Evolutionary conservation across 2,113 vertebrate species (phyloP).

Genomic region (Hyaena hyaena): DNA sequence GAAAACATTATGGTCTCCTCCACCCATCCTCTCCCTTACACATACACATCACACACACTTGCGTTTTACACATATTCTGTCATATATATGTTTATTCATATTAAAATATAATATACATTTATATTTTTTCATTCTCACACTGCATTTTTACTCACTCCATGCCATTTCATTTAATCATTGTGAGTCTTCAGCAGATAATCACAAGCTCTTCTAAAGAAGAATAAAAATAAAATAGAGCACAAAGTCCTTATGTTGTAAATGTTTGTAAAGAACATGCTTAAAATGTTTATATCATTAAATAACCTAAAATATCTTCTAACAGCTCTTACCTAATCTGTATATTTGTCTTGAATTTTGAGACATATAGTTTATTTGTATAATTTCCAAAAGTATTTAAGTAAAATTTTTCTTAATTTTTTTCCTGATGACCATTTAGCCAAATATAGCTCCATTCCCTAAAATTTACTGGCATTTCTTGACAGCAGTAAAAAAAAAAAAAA

Average conservation of each 20-base stretch:
- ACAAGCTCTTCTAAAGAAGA: background rate
- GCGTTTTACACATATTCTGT: background rate
- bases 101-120: background rate
- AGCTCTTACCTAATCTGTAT: background rate
- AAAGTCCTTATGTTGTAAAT: background rate
- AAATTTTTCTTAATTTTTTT: background rate
- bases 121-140: background rate
- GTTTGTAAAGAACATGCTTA: background rate
- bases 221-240: background rate
- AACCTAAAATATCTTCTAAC: background rate
- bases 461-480: background rate
- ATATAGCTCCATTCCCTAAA: background rate
- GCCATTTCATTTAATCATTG: background rate
- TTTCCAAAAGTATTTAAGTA: background rate
- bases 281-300: background rate
- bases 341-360: slow-evolving; percentile 9
- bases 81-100: background rate
- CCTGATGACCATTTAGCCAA: background rate
- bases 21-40: background rate
- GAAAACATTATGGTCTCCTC: background rate
- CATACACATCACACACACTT: background rate
- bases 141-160: background rate
- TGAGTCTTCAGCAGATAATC: background rate
- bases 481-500: background rate
- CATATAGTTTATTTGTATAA: background rate